These are phyloP conservation scores for Popillia japonica DNA, from an alignment of 1,140 invertebrate genomes.

Conservation along the genomic window DNA sequence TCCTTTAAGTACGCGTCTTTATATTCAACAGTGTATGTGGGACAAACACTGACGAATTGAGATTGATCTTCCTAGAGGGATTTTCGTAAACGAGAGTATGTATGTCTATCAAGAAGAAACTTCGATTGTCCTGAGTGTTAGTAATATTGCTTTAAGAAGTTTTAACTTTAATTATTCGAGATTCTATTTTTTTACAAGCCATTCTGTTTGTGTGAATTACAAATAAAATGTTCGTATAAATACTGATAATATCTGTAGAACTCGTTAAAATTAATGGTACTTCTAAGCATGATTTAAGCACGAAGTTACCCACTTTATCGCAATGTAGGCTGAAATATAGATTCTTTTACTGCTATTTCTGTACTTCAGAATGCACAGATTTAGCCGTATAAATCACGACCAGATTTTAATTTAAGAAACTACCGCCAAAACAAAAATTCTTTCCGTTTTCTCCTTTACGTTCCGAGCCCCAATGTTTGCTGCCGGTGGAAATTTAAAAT, in stretches of 20 bases:
- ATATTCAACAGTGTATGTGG: no score
- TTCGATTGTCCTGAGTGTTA: no score
- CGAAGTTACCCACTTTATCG: neutral
- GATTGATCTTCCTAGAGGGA: no score
- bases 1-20: no score
- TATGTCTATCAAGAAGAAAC: no score
- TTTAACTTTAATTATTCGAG: no score
- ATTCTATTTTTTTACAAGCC: no score
- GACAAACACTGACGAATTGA: no score
- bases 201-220: no score
- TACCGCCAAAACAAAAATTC: conserved; percentile 16
- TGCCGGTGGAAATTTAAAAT: conserved; percentile 18
- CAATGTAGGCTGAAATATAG: neutral
- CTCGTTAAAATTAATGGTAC: neutral
- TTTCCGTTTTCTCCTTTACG: neutral
- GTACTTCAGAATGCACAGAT: neutral
- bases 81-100: no score
- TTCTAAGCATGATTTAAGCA: neutral
- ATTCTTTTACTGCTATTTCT: conserved; percentile 1
- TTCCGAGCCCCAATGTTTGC: neutral
- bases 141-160: no score
- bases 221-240: neutral
- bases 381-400: conserved; percentile 5
- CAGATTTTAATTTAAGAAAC: conserved; percentile 30
- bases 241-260: neutral